Base-by-base conservation (phyloP, 2,888 invertebrate species). In the Macrophya annulata region DNA sequence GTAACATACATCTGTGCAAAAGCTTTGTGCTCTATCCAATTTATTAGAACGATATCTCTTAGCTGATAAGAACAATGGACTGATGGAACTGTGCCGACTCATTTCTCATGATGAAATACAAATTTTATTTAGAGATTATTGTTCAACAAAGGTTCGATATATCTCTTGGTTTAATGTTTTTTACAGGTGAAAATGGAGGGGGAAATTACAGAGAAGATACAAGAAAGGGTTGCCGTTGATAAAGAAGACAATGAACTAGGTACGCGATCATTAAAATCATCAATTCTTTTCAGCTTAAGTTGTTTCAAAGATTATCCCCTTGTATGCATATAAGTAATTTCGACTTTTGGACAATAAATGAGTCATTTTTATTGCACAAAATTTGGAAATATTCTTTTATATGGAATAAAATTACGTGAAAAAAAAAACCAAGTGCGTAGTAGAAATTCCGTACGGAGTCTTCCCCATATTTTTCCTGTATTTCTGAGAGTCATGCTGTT, bases 61-160 rank as follows among this genome's bases (percentile, higher is more conserved):
- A 21, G 62, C 62, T 81, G 81, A 81, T 81, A 81, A 81, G 62
- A 62, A 62, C 43, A 51, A 59, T 81, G 37, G 43, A 21, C 77
- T 17, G 77, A 77, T 51, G 25, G 37, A 76, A 40, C 31, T 40
- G 40, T 71, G n/a, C 71, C 48, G 48, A 76, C 71, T 48, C 76
- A 76, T 76, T 76, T 31, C 77, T 17, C 51, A 37, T n/a, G 9
- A 51, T 55, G 31, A 51, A n/a, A 55, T 55, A 37, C 37, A 51
- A n/a, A 17, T 77, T 55, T n/a, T 21, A 77, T 51, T 25, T 45
- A 17, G 51, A 48, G 76, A 77, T n/a, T 55, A 51, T 77, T 77
- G 37, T 8, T n/a, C 17, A 77, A 77, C 55, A 77, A 55, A 77
- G 51, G 31, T 37, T 77, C n/a, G 12, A n/a, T 45, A 43, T 21